Base-by-base conservation (phyloP, 2,113 vertebrate species). In the Brienomyrus longianalis region DNA sequence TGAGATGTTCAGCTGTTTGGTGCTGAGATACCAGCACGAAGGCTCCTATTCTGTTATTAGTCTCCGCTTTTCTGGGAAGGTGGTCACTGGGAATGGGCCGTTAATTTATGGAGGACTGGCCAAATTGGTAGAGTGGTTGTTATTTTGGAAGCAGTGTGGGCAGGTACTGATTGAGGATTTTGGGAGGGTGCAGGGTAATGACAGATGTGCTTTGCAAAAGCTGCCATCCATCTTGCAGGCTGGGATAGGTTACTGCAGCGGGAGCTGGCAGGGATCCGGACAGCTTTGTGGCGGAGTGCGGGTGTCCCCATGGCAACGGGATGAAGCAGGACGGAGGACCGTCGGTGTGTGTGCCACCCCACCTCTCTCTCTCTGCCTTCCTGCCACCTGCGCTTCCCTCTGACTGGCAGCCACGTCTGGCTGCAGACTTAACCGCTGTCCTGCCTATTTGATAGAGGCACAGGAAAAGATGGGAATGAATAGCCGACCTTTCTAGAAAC, bases 371-470 rank as follows among this genome's bases (percentile, higher is more conserved):
- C 31, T 23, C 89, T 70, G 47, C 27, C 66, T 87, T 87, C 51
- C 51, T 87, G 85, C 83, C 89, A 89, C n/a, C 88, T 89, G 88
- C n/a, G 27, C 17, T 23, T 54, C 51, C 31, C 51, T 87, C 27
- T 83, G 47, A 83, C 52, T 83, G 43, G 15, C 13, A 35, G 15
- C 23, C n/a, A 6, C 19, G 51, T 87, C 15, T 43, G 15, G 7
- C 51, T 8, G 11, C 85, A 7, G 31, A 56, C 6, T 54, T 56
- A 45, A 87, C 31, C 7, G 17, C 85, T 13, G 83, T 84, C 83
- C 45, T n/a, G 4, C 83, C 17, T 5, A 17, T 35, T 80, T 6
- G 35, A 43, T 43, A 23, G 83, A 84, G 21, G 83, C 15, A 5
- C 51, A 7, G 35, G 19, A 21, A 27, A 15, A 51, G n/a, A 87